phyloP scores from a whole-genome alignment of 2,797 vertebrate genomes.

The Danio kyathit region DNA sequence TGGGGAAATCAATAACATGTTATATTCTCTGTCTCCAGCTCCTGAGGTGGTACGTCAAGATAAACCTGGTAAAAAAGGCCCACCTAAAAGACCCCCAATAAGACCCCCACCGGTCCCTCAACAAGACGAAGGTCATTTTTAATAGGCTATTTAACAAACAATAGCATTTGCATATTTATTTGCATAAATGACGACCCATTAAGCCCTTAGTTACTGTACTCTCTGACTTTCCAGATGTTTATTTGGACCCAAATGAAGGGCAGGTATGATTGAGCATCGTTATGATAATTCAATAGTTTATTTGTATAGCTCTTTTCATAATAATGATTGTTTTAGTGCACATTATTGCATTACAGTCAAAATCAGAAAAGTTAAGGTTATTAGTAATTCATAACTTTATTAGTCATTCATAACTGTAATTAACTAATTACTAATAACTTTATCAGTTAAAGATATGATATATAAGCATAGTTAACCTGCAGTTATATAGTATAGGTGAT shows the following conservation, averaged over 20 bases:
- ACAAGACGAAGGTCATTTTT: constrained; percentile 71
- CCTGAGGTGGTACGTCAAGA: constrained; percentile 77
- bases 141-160: background rate
- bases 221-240: constrained; percentile 76
- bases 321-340: no score
- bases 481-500: no score
- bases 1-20: no score
- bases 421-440: no score
- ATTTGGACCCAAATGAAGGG: constrained; percentile 81
- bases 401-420: no score
- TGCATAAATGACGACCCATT: background rate
- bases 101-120: constrained; percentile 36
- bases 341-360: no score
- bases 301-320: no score
- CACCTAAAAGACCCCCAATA: constrained; percentile 53
- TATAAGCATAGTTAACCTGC: no score
- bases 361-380: no score
- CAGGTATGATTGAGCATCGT: constrained; percentile 63
- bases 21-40: constrained; percentile 46
- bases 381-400: no score
- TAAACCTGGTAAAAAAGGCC: constrained; percentile 72
- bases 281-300: background rate
- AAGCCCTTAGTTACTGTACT: constrained; percentile 10
- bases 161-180: background rate
- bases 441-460: no score